A percentile compares a stretch with the other conserved stretches of the same genome.
phyloP scores from a whole-genome alignment of 2,888 invertebrate genomes.

The Platycnemis pennipes region DNA sequence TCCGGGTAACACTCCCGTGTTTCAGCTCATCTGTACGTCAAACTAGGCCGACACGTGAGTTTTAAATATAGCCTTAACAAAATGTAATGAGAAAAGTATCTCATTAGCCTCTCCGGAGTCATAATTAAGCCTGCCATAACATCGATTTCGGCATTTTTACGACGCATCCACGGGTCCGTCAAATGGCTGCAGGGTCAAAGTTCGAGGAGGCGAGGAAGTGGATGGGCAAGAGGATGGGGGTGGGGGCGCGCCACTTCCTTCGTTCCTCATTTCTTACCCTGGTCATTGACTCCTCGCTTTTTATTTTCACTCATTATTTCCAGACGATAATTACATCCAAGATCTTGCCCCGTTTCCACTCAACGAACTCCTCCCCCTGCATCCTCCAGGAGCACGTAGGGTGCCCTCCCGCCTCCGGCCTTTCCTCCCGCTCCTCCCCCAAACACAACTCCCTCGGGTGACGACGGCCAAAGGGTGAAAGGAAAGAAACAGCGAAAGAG shows the following conservation, averaged over 20 bases:
- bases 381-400: neutral
- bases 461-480: neutral
- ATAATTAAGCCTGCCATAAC: neutral
- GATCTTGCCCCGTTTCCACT: neutral
- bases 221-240: neutral
- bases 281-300: constrained; percentile 20
- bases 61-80: constrained; percentile 3
- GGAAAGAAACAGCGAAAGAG: neutral
- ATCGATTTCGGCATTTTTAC: constrained; percentile 25
- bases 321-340: constrained; percentile 20
- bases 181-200: constrained; percentile 32
- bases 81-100: constrained; percentile 8
- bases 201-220: neutral
- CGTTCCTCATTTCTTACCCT: neutral
- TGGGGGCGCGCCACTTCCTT: neutral
- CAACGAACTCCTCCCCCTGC: neutral
- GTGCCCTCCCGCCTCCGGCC: neutral
- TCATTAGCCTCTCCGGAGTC: constrained; percentile 15
- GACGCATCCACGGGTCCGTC: constrained; percentile 17
- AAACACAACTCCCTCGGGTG: neutral
- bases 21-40: neutral
- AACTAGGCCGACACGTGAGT: neutral
- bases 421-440: neutral
- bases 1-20: neutral
- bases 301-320: neutral